Conservation (phyloP, 1,140 invertebrate species). For the Bilobella aurantiaca region DNA sequence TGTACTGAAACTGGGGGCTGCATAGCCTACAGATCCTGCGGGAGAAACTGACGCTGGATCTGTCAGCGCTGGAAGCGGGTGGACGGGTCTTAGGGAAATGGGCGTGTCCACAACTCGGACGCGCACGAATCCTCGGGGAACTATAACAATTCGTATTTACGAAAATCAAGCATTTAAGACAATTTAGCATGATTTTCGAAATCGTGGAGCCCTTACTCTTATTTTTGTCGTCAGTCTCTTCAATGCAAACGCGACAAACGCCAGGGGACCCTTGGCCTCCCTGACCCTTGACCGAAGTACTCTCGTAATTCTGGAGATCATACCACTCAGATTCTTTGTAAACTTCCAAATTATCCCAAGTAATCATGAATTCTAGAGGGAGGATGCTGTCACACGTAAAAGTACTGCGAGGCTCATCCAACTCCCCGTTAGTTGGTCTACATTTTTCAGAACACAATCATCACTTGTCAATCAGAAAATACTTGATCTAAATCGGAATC, state of each 20-base stretch:
- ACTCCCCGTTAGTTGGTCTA: not conserved
- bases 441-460: not conserved
- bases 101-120: slow-evolving; percentile 35
- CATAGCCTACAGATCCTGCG: not conserved
- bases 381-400: slow-evolving; percentile 47
- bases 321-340: slow-evolving; percentile 41
- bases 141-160: slow-evolving; percentile 1
- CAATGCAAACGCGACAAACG: slow-evolving; percentile 54
- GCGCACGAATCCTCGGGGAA: slow-evolving; percentile 35
- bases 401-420: slow-evolving; percentile 7
- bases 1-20: slow-evolving; percentile 10
- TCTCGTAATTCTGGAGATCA: slow-evolving; percentile 47
- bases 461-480: not conserved
- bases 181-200: not conserved
- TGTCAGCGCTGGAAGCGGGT: not conserved
- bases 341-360: slow-evolving; percentile 66
- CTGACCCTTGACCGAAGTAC: slow-evolving; percentile 51
- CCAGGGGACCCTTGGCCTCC: slow-evolving; percentile 41
- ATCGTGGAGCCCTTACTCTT: slow-evolving; percentile 41
- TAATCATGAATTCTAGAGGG: slow-evolving; percentile 54
- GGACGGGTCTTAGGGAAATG: slow-evolving; percentile 3
- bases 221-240: slow-evolving; percentile 45
- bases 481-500: not conserved
- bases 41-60: not conserved
- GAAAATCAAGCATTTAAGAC: not conserved